Conservation (phyloP, 2,888 invertebrate genomes). For the Drosophila austrosaltans region DNA sequence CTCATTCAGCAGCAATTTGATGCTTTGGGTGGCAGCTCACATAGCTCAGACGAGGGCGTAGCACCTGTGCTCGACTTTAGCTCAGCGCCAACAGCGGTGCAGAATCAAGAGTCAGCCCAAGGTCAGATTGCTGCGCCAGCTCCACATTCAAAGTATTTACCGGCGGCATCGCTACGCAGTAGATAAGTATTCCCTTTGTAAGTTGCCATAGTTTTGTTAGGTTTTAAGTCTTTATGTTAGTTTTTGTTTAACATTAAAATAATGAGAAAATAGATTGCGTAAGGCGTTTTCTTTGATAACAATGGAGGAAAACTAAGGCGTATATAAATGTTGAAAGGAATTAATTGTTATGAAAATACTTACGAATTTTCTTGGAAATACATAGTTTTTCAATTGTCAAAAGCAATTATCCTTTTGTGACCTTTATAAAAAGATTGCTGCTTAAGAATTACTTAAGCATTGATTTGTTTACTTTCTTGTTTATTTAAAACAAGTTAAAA, state of each 20-base stretch:
- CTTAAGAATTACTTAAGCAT: too few species aligned
- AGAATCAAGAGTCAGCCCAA: conserved; percentile 1
- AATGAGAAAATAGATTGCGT: background rate
- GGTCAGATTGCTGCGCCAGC: background rate
- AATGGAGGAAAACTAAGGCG: background rate
- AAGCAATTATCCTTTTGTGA: too few species aligned
- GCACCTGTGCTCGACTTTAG: conserved; percentile 76
- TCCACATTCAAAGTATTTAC: conserved; percentile 54
- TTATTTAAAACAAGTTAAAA: too few species aligned
- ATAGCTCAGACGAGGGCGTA: conserved; percentile 73
- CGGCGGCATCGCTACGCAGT: conserved; percentile 49
- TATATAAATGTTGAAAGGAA: background rate
- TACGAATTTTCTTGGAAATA: too few species aligned
- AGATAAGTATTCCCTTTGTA: conserved; percentile 15
- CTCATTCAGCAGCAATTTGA: conserved; percentile 78
- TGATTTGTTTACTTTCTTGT: too few species aligned
- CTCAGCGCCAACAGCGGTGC: conserved; percentile 40
- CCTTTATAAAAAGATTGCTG: too few species aligned
- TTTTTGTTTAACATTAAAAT: conserved; percentile 25
- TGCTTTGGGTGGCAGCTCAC: conserved; percentile 71
- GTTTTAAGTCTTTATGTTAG: background rate
- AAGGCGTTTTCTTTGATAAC: background rate
- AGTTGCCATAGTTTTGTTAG: conserved; percentile 1
- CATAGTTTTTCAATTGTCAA: too few species aligned
- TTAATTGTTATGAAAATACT: background rate